A percentile compares a stretch with the other conserved stretches of the same genome.
phyloP scores from a whole-genome alignment of 2,888 invertebrate genomes.

The Trissolcus brochymenae region DNA sequence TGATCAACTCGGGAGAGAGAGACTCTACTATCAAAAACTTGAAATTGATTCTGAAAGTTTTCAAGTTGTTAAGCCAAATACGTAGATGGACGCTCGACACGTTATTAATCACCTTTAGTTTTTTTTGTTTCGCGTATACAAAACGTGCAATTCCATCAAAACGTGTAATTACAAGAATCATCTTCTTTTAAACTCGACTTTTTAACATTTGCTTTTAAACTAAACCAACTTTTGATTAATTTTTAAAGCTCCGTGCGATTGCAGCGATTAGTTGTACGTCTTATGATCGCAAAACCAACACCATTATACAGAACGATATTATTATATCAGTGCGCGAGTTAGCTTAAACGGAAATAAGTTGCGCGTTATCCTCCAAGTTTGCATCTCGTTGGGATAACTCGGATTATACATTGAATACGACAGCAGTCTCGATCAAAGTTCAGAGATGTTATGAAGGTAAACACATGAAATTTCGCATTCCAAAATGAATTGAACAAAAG shows the following conservation, averaged over 20 bases:
- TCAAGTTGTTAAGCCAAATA: conserved; percentile 11
- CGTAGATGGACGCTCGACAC: conserved; percentile 10
- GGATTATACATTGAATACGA: no score
- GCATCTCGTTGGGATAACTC: no score
- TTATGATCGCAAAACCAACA: no score
- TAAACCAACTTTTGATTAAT: conserved; percentile 1
- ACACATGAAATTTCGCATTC: no score
- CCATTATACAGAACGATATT: no score
- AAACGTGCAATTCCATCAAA: conserved; percentile 23
- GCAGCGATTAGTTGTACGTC: not conserved
- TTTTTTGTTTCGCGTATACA: not conserved
- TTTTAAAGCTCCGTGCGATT: not conserved
- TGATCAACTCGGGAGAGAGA: not conserved
- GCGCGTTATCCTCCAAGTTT: no score
- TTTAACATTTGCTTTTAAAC: no score
- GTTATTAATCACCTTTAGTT: conserved; percentile 34
- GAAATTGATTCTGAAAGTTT: not conserved
- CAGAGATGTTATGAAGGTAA: no score
- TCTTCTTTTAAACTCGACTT: conserved; percentile 5
- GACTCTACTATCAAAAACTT: not conserved
- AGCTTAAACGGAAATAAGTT: no score
- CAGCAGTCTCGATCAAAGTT: no score
- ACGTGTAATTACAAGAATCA: conserved; percentile 27
- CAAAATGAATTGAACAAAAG: no score
- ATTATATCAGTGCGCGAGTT: no score